These are phyloP conservation scores for Cherax destructor DNA, from an alignment of 1,140 invertebrate genomes.

Conservation along the genomic window DNA sequence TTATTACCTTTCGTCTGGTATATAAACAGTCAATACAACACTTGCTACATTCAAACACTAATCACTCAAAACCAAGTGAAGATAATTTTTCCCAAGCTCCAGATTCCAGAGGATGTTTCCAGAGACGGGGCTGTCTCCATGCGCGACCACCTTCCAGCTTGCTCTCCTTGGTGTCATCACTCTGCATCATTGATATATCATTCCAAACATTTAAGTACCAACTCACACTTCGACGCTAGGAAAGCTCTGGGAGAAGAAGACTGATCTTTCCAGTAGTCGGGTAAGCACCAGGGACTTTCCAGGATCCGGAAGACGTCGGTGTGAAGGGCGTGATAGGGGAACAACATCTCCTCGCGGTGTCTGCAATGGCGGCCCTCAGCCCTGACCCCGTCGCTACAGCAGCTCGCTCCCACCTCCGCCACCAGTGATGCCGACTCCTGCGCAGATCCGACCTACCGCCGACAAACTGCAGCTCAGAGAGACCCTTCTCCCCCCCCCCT, in stretches of 20 bases:
- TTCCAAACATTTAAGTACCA: slow-evolving; percentile 40
- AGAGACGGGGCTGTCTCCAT: background rate
- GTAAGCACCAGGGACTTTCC: background rate
- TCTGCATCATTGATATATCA: slow-evolving; percentile 57
- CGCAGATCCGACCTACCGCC: slow-evolving; percentile 55
- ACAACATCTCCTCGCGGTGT: slow-evolving; percentile 16
- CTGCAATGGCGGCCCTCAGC: slow-evolving; percentile 45
- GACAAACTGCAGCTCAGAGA: slow-evolving; percentile 27
- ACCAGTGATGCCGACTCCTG: slow-evolving; percentile 47
- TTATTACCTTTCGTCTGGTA: background rate
- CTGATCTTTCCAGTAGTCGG: background rate
- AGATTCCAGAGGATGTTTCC: slow-evolving; percentile 13
- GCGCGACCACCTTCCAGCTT: slow-evolving; percentile 39
- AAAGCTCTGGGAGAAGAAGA: background rate
- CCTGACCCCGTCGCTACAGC: slow-evolving; percentile 35
- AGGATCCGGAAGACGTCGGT: background rate
- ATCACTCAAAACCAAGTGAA: background rate
- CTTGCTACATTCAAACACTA: background rate
- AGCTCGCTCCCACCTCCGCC: slow-evolving; percentile 37
- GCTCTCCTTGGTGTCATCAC: slow-evolving; percentile 44
- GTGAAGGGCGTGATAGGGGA: background rate
- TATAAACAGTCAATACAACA: background rate
- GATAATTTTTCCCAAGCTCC: background rate
- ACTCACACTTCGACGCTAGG: slow-evolving; percentile 29
- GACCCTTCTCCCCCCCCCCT: background rate